Evolutionary conservation across 2,888 invertebrate species (phyloP).

Genomic region (Cryptocephalus primarius): DNA sequence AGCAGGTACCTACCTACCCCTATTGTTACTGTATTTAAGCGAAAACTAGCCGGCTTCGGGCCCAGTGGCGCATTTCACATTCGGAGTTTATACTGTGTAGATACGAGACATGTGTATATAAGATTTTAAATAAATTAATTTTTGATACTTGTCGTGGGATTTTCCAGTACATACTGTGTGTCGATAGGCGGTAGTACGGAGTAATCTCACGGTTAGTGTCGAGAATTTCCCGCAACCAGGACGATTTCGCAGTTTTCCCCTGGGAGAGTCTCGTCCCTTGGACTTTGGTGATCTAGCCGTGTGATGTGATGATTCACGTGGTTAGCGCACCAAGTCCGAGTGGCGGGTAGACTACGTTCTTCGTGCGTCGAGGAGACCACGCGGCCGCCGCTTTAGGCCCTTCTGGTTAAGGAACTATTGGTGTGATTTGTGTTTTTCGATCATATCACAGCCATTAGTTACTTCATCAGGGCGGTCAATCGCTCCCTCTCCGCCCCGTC

Average conservation of each 20-base stretch:
- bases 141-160: constrained; percentile 22
- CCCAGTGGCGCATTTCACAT: too few species aligned
- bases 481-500: background rate
- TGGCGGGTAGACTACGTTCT: background rate
- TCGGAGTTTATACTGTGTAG: too few species aligned
- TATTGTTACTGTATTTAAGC: too few species aligned
- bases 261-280: constrained; percentile 10
- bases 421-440: constrained; percentile 29
- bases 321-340: constrained; percentile 27
- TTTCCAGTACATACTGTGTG: constrained; percentile 21
- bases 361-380: background rate
- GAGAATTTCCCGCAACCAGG: background rate
- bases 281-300: constrained; percentile 40
- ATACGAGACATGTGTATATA: too few species aligned
- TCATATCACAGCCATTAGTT: constrained; percentile 39
- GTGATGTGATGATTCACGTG: constrained; percentile 28
- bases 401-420: constrained; percentile 32
- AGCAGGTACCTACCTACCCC: too few species aligned
- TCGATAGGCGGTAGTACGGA: constrained; percentile 28
- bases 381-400: constrained; percentile 7
- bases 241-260: background rate
- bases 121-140: background rate
- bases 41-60: too few species aligned
- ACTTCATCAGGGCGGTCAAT: constrained; percentile 24
- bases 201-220: constrained; percentile 26